A percentile compares a stretch with the other conserved stretches of the same genome.
phyloP scores from a whole-genome alignment of 2,113 vertebrate species.

The Platycercus adscitus region DNA sequence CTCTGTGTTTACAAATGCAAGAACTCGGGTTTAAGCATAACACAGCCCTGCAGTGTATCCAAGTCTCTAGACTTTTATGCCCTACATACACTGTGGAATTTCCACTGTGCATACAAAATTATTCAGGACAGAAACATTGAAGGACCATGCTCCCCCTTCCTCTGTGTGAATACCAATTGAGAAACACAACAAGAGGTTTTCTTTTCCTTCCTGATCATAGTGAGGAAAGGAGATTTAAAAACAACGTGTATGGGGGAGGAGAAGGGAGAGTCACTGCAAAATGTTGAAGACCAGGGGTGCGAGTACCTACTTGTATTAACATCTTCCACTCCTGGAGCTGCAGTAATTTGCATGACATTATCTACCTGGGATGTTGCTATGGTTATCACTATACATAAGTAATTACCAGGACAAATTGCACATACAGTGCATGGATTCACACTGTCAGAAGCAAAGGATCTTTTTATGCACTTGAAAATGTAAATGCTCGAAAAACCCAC shows the following conservation, averaged over 20 bases:
- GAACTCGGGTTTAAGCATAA: background rate
- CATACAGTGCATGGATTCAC: constrained; percentile 34
- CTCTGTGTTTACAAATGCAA: background rate
- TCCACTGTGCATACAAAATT: constrained; percentile 50
- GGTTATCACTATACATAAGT: constrained; percentile 69
- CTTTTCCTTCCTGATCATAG: background rate
- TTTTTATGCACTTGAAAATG: constrained; percentile 44
- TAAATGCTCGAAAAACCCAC: background rate
- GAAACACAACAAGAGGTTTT: constrained; percentile 11
- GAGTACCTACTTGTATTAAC: constrained; percentile 29
- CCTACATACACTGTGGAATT: constrained; percentile 54
- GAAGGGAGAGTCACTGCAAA: background rate
- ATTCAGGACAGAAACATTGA: constrained; percentile 29
- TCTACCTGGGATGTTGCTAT: constrained; percentile 68
- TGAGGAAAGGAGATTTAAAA: constrained; percentile 12
- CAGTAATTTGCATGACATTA: constrained; percentile 49
- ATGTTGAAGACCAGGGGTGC: background rate
- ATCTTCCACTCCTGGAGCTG: constrained; percentile 32
- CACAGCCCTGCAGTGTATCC: background rate
- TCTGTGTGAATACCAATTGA: background rate
- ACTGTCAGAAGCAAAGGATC: constrained; percentile 53
- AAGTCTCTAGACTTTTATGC: constrained; percentile 46
- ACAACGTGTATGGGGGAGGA: background rate
- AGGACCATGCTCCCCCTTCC: background rate
- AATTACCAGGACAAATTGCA: constrained; percentile 70